phyloP scores from a whole-genome alignment of 2,888 invertebrate genomes.

The Hydrotaea diabolus region DNA sequence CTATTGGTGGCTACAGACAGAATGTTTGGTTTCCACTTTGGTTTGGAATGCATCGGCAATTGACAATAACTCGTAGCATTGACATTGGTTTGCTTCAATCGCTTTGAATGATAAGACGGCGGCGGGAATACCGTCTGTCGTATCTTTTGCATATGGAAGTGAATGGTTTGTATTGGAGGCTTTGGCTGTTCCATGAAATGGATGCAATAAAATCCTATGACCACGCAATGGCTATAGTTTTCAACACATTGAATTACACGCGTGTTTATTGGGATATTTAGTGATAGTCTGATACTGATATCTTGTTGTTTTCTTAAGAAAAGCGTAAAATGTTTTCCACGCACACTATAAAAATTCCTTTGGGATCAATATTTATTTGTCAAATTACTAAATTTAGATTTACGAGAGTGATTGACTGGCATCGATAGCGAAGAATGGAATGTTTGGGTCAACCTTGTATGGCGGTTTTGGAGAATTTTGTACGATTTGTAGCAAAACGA shows the following conservation, averaged over 20 bases:
- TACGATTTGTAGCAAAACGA: no score
- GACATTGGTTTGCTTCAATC: not conserved
- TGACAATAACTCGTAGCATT: not conserved
- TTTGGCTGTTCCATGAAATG: not conserved
- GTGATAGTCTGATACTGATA: no score
- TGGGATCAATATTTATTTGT: no score
- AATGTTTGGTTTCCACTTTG: not conserved
- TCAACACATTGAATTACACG: not conserved
- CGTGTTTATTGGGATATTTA: not conserved
- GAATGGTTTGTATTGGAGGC: not conserved
- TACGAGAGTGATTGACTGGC: no score
- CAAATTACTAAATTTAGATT: no score
- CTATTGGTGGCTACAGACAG: not conserved
- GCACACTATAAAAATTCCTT: no score
- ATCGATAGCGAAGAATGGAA: no score
- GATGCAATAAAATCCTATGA: not conserved
- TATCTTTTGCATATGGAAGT: not conserved
- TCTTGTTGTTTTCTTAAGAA: no score
- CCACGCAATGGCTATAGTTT: not conserved
- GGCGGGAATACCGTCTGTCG: no score
- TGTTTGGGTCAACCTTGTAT: no score
- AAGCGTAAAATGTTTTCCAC: no score
- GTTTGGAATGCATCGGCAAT: not conserved
- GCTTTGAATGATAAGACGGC: not conserved
- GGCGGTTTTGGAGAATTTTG: no score